phyloP scores from a whole-genome alignment of 2,888 invertebrate species.

The Catocala nupta region DNA sequence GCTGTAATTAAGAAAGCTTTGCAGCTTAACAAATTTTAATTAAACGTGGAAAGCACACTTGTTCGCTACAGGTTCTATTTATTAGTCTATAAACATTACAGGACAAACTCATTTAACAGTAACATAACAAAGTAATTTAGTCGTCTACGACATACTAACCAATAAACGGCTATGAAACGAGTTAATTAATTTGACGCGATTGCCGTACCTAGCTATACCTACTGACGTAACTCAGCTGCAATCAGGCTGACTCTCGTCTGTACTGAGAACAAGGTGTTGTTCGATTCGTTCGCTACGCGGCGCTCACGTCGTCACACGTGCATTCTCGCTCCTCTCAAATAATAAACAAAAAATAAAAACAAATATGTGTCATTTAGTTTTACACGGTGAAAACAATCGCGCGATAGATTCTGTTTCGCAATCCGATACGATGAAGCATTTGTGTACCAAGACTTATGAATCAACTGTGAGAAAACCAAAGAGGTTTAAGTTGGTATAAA shows the following conservation, averaged over 20 bases:
- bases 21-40: background rate
- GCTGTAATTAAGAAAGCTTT: too few species aligned
- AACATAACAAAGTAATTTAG: conserved; percentile 34
- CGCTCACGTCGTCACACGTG: conserved; percentile 41
- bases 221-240: conserved; percentile 4
- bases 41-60: background rate
- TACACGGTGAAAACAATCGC: background rate
- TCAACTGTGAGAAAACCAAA: background rate
- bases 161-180: conserved; percentile 44
- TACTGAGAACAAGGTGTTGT: conserved; percentile 19
- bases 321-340: conserved; percentile 20
- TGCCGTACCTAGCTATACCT: conserved; percentile 10
- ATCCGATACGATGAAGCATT: too few species aligned
- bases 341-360: conserved; percentile 20
- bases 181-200: conserved; percentile 46
- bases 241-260: background rate
- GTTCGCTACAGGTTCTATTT: conserved; percentile 1
- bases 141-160: conserved; percentile 31
- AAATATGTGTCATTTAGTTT: conserved; percentile 6
- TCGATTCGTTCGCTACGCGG: conserved; percentile 33
- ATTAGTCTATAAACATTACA: conserved; percentile 6
- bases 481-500: background rate
- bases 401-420: background rate
- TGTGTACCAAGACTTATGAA: background rate
- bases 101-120: conserved; percentile 29